Conservation (phyloP, 2,113 vertebrate genomes). For the Jaculus jaculus region DNA sequence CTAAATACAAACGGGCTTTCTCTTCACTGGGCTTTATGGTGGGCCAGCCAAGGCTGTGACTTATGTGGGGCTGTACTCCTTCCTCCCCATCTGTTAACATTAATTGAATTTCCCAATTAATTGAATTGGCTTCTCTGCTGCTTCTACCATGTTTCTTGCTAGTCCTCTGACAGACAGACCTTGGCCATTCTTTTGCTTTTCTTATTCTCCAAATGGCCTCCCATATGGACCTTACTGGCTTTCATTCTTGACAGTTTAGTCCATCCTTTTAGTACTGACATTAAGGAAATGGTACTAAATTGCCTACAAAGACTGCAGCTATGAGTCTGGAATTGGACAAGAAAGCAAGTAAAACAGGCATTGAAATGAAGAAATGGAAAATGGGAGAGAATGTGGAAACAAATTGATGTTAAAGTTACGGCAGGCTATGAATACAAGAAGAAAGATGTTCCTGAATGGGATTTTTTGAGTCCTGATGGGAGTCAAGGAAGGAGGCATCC, state of each 20-base stretch:
- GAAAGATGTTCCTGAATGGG: neutral
- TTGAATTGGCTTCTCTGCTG: constrained; percentile 29
- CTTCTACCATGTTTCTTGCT: constrained; percentile 11
- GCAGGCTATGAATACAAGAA: neutral
- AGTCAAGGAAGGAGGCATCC: neutral
- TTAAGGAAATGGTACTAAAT: constrained; percentile 67
- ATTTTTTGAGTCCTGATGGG: neutral
- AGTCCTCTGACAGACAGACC: constrained; percentile 52
- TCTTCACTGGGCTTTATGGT: neutral
- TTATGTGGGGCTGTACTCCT: neutral
- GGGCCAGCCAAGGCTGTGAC: neutral
- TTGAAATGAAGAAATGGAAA: neutral
- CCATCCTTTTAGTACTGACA: constrained; percentile 29
- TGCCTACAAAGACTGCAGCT: constrained; percentile 20
- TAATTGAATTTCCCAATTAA: constrained; percentile 61
- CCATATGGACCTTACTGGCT: neutral
- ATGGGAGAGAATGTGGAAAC: neutral
- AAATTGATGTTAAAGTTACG: neutral
- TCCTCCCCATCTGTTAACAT: neutral
- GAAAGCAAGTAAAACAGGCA: constrained; percentile 7
- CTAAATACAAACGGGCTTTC: neutral
- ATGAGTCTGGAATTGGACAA: constrained; percentile 11
- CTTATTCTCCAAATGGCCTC: neutral
- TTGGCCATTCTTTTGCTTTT: constrained; percentile 49
- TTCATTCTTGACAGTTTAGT: constrained; percentile 44